Percentiles rank a stretch among this genome's conserved stretches.
Conservation (phyloP, 2,797 vertebrate species). For the Dermochelys coriacea region DNA sequence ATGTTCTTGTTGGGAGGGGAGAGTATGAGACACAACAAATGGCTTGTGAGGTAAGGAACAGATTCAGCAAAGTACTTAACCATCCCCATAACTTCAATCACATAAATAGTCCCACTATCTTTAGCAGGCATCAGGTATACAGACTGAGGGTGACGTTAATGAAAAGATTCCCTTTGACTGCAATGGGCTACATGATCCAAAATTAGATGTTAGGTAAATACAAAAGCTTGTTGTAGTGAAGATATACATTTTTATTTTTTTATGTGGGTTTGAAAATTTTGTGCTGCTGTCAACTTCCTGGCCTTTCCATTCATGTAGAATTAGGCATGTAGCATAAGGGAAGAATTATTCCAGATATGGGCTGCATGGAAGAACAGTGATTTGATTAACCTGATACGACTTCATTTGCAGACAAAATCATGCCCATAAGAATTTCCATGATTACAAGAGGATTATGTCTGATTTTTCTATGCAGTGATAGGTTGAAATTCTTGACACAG, state of each 20-base stretch:
- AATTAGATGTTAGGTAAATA: not conserved
- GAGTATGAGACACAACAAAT: fast-evolving
- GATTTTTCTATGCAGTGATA: not conserved
- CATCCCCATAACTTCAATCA: not conserved
- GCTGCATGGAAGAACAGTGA: not conserved
- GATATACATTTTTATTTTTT: not conserved
- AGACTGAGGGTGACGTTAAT: not conserved
- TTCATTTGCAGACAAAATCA: not conserved
- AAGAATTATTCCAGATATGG: not conserved
- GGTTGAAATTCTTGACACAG: not conserved
- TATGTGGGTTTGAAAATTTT: not conserved
- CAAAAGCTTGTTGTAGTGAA: not conserved
- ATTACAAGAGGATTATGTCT: not conserved
- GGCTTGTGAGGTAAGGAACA: not conserved
- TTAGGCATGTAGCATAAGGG: not conserved
- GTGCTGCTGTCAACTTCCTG: not conserved
- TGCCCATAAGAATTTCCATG: not conserved
- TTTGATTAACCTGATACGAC: not conserved
- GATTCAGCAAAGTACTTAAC: fast-evolving
- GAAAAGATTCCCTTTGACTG: not conserved
- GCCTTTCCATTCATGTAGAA: not conserved
- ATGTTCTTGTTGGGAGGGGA: not conserved
- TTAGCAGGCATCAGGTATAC: not conserved
- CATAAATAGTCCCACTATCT: not conserved
- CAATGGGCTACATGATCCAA: not conserved